These are phyloP conservation scores for Callorhinus ursinus DNA, from an alignment of 2,113 vertebrate genomes.

Conservation along the genomic window DNA sequence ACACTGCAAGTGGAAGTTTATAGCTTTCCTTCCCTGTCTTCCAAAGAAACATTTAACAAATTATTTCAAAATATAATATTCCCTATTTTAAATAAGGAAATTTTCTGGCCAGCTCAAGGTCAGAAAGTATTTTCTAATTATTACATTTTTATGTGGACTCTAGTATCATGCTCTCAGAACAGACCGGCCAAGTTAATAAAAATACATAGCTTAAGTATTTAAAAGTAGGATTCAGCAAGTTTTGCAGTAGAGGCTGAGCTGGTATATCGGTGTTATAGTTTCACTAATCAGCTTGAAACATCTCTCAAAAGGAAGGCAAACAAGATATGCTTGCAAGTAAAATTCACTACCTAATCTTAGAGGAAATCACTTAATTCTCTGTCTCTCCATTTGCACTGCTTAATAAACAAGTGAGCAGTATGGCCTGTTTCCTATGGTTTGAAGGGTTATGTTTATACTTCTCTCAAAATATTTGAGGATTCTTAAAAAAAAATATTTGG, in stretches of 20 bases:
- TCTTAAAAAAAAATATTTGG: background rate
- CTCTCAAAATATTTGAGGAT: background rate
- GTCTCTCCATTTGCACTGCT: background rate
- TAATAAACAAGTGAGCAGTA: background rate
- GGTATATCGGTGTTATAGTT: background rate
- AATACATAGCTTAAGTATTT: background rate
- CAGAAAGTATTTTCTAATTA: background rate
- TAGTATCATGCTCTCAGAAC: background rate
- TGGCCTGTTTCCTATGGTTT: background rate
- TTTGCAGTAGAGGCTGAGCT: background rate
- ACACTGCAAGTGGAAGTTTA: background rate
- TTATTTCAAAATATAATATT: background rate
- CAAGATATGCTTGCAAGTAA: conserved; percentile 1
- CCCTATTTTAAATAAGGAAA: background rate
- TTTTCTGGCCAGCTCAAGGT: background rate
- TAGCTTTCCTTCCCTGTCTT: background rate
- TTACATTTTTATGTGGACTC: background rate
- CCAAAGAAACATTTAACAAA: background rate
- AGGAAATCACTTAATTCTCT: conserved; percentile 52
- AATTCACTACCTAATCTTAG: conserved; percentile 34
- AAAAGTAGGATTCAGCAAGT: background rate
- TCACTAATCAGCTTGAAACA: conserved; percentile 45
- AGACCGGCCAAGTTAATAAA: background rate
- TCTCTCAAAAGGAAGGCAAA: conserved; percentile 50
- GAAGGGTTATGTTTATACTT: background rate